Conservation (phyloP, 2,113 vertebrate genomes). For the Bufo bufo region DNA sequence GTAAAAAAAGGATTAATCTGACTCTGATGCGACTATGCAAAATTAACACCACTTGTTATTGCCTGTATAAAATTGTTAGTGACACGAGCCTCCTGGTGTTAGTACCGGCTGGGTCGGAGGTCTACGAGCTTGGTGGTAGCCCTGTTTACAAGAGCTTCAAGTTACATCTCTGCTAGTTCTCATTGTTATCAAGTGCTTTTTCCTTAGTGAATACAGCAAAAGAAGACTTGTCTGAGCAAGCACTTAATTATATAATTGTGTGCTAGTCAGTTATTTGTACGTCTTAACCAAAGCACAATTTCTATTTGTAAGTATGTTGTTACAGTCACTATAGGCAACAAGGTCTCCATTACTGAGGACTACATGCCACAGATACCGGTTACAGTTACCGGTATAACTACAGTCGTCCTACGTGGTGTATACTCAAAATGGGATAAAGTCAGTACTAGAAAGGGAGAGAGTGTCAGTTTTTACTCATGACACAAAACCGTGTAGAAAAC, state of each 20-base stretch:
- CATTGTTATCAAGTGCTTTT: neutral
- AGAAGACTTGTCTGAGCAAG: slow-evolving; percentile 8
- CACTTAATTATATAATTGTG: neutral
- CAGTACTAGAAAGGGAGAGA: too few species aligned
- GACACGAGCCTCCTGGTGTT: neutral
- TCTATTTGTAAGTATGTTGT: neutral
- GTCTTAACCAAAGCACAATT: neutral
- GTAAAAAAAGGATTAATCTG: too few species aligned
- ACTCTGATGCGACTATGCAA: too few species aligned
- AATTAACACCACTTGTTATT: too few species aligned
- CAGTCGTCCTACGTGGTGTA: neutral
- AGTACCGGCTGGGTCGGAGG: neutral
- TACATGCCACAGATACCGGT: neutral
- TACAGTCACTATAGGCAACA: neutral
- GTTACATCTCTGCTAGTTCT: neutral
- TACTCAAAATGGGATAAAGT: too few species aligned
- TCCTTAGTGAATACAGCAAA: neutral
- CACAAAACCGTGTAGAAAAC: too few species aligned
- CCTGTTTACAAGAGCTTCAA: neutral
- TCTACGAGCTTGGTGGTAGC: neutral
- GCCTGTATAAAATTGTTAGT: neutral
- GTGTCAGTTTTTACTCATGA: too few species aligned
- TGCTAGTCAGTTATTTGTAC: neutral
- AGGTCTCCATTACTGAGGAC: neutral
- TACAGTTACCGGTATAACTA: neutral